Conservation (phyloP, 2,797 vertebrate species). For the Cyclopterus lumpus region DNA sequence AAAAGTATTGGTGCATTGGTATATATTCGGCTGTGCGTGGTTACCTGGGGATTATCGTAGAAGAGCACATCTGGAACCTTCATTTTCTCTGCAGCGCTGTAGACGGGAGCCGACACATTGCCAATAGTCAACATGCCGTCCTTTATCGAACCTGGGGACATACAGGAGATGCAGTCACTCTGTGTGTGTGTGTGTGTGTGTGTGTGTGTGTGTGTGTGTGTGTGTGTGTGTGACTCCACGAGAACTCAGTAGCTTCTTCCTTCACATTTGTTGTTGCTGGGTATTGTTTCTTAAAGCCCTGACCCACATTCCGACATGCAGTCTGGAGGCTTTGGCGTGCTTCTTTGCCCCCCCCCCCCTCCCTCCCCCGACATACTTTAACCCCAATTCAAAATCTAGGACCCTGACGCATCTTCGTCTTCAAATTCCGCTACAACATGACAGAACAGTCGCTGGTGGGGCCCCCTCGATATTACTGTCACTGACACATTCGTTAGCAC, state of each 20-base stretch:
- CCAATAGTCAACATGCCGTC: constrained; percentile 91
- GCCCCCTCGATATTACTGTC: neutral
- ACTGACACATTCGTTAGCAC: neutral
- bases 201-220: neutral
- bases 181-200: neutral
- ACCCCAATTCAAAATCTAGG: neutral
- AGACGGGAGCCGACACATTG: constrained; percentile 84
- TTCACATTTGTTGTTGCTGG: neutral
- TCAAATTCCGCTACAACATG: neutral
- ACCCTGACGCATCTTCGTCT: neutral
- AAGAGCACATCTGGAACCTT: constrained; percentile 97
- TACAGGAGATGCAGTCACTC: neutral
- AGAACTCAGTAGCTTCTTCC: neutral
- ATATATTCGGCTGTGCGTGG: neutral
- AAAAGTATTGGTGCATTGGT: neutral
- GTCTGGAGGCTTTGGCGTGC: neutral
- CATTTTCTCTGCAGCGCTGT: constrained; percentile 87
- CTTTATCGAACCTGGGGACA: constrained; percentile 84
- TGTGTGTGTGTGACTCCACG: neutral
- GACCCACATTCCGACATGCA: neutral
- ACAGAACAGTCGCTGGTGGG: neutral
- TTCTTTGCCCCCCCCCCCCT: neutral
- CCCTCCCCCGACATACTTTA: neutral
- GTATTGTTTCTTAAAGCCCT: neutral
- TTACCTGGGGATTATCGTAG: constrained; percentile 95